Evolutionary conservation across 2,888 invertebrate genomes (phyloP), one percentile per base, ranked within the genome.

Genomic region (Apantesis nais): DNA sequence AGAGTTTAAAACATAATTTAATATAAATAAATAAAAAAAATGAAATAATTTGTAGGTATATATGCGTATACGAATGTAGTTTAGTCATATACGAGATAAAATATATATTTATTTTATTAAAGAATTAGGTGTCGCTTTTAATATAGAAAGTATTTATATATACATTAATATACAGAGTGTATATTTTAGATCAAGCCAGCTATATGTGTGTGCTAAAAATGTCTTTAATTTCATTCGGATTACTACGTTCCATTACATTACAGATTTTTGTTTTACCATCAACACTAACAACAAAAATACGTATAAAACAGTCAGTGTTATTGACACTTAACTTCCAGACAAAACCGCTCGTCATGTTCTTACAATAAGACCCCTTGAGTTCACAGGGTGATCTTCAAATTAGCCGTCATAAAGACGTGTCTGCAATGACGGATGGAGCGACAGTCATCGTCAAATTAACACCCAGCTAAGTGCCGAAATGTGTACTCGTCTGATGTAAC

Each of bases 361-460:
- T 79, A 90, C 87, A 92, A 93, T 93, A 90, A 92, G 87, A 91
- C 90, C 90, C 91, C 86, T 90, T 90, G 85, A 79, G 81, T 86
- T 83, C 83, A 80, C 86, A 84, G 87, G 88, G 88, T 91, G 91
- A 93, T 93, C 90, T 90, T 91, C 90, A 92, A 92, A 92, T 93
- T 92, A 92, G 88, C 88, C 88, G 89, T 90, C 90, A 90, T 90
- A 91, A 91, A 90, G 92, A 90, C 88, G 89, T 83, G 87, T 86
- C 88, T 83, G 84, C 92, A 80, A 89, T 92, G 93, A 93, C 93
- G 90, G 92, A 93, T 93, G 89, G 88, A 81, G 89, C 86, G 92
- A 90, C 90, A 92, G 91, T 93, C 93, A 93, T 93, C 89, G 91
- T 83, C 90, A 92, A 93, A 93, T 94, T 92, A 93, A 93, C 93